These are phyloP conservation scores for Caenorhabditis auriculariae DNA, from an alignment of 2,888 invertebrate species.

Conservation along the genomic window DNA sequence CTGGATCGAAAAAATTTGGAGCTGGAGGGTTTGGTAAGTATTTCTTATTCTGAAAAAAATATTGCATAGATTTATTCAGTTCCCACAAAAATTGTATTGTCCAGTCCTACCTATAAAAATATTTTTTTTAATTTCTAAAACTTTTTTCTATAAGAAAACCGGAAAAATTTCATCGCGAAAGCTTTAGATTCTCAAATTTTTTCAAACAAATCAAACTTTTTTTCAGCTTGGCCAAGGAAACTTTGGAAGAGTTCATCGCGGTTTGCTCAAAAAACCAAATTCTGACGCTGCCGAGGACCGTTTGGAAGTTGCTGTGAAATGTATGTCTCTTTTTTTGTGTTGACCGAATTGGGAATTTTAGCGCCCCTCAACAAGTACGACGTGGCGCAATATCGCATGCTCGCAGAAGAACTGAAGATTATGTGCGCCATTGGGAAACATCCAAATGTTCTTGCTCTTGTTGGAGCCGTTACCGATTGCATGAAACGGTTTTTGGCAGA, in stretches of 20 bases:
- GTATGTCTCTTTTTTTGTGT: conserved; percentile 5
- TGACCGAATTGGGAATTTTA: conserved; percentile 6
- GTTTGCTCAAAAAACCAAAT: conserved; percentile 20
- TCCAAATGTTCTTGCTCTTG: conserved; percentile 41
- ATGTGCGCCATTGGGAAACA: conserved; percentile 41
- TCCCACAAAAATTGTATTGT: neutral
- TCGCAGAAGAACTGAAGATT: conserved; percentile 43
- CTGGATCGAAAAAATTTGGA: conserved; percentile 18
- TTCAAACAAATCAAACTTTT: neutral
- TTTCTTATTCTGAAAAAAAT: neutral
- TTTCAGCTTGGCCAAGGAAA: conserved; percentile 35
- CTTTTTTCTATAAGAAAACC: too few species aligned
- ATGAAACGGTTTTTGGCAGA: conserved; percentile 26
- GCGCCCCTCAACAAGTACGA: conserved; percentile 17
- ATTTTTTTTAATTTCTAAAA: neutral
- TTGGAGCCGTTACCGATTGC: conserved; percentile 39
- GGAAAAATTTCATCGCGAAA: neutral
- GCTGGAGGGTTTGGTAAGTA: conserved; percentile 10
- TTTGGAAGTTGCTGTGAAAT: conserved; percentile 40
- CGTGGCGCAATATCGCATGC: conserved; percentile 25
- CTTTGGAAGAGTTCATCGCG: conserved; percentile 38
- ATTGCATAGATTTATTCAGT: neutral
- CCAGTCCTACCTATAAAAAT: too few species aligned
- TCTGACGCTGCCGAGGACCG: conserved; percentile 19
- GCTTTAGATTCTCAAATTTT: neutral